These are phyloP conservation scores for Pyrrhia umbra DNA, from an alignment of 2,888 invertebrate species.

Conservation along the genomic window DNA sequence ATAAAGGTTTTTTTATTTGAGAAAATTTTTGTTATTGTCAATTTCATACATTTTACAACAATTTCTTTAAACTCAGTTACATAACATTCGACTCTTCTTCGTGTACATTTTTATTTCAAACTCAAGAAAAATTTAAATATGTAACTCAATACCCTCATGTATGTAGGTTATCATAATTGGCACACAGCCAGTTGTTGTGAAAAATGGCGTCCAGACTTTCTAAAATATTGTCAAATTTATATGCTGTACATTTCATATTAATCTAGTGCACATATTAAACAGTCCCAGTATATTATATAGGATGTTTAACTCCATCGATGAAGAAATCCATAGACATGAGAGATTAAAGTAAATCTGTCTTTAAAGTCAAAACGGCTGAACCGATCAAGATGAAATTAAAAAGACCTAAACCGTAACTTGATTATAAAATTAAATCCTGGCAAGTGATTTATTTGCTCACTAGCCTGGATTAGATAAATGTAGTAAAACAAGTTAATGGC, in stretches of 20 bases:
- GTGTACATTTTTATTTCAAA: conserved; percentile 18
- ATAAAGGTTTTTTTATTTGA: too few relatives aligned
- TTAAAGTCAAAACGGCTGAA: too few relatives aligned
- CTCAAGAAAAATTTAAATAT: conserved; percentile 38
- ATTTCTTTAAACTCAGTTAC: background rate
- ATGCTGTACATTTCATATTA: conserved; percentile 6
- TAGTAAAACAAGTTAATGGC: too few relatives aligned
- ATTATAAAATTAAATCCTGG: too few relatives aligned
- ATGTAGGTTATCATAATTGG: conserved; percentile 33
- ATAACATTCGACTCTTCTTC: background rate
- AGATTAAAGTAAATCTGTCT: too few relatives aligned
- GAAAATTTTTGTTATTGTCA: background rate
- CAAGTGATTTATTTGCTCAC: too few relatives aligned
- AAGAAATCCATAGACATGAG: too few relatives aligned
- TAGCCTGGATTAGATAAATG: too few relatives aligned
- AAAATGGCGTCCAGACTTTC: conserved; percentile 14
- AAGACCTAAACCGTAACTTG: too few relatives aligned
- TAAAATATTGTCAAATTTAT: conserved; percentile 25
- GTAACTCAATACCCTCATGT: conserved; percentile 5
- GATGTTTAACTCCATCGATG: too few relatives aligned
- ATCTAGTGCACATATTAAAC: background rate
- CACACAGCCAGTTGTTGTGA: conserved; percentile 34
- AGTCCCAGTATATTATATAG: background rate
- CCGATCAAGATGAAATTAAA: too few relatives aligned
- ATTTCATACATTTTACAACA: background rate